Conservation (phyloP, 1,140 invertebrate species). For the Drosophila sucinea region DNA sequence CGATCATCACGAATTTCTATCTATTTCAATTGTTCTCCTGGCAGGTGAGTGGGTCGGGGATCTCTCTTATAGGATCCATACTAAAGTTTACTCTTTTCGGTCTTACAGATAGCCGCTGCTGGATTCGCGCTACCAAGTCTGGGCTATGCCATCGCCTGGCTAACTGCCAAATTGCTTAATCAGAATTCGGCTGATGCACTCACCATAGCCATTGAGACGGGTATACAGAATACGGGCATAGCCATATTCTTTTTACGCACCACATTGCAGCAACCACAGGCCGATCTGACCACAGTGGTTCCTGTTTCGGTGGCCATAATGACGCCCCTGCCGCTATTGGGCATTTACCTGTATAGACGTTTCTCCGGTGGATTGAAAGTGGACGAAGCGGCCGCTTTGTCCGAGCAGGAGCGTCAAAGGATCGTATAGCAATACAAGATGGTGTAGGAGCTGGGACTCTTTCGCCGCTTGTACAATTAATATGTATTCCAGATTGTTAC, state of each 20-base stretch:
- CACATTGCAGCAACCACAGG: conserved; percentile 87
- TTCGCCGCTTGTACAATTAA: no score
- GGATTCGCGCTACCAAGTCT: conserved; percentile 94
- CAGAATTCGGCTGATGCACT: conserved; percentile 88
- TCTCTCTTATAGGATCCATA: background rate
- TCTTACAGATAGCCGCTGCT: conserved; percentile 89
- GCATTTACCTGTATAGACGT: conserved; percentile 65
- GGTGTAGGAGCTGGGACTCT: background rate
- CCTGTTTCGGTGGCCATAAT: conserved; percentile 96
- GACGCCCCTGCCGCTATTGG: conserved; percentile 93
- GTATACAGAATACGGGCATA: conserved; percentile 97
- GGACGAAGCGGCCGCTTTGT: conserved; percentile 2
- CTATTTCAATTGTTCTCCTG: conserved; percentile 95
- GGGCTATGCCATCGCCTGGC: conserved; percentile 91
- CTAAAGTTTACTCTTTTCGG: background rate
- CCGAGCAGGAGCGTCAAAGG: conserved; percentile 43
- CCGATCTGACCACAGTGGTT: conserved; percentile 93
- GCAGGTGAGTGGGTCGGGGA: conserved; percentile 86
- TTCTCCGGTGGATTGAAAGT: conserved; percentile 9
- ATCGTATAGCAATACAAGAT: conserved; percentile 40
- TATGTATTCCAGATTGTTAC: no score
- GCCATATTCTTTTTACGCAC: conserved; percentile 91
- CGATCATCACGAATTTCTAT: conserved; percentile 94
- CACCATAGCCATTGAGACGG: conserved; percentile 96
- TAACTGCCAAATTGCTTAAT: conserved; percentile 85